phyloP scores from a whole-genome alignment of 2,888 invertebrate species.

The Ethmia dodecea region DNA sequence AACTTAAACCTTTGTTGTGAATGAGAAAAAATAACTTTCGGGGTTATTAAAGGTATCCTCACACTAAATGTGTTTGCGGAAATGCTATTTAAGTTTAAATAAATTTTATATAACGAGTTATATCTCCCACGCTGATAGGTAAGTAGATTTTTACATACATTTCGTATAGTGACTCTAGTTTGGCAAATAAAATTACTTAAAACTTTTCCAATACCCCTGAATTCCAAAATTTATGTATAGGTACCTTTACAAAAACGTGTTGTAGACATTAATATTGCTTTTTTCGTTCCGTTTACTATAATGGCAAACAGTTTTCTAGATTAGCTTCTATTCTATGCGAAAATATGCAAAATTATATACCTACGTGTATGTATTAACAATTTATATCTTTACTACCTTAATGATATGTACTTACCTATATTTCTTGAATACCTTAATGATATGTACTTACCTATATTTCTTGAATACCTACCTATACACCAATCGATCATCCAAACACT shows the following conservation, averaged over 20 bases:
- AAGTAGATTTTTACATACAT: too few relatives aligned
- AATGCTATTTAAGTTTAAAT: too few relatives aligned
- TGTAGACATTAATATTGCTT: slow-evolving; percentile 28
- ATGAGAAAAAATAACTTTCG: too few relatives aligned
- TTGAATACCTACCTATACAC: slow-evolving; percentile 5
- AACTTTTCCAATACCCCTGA: slow-evolving; percentile 37
- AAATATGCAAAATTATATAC: slow-evolving; percentile 13
- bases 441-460: slow-evolving; percentile 6
- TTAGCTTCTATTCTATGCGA: slow-evolving; percentile 24
- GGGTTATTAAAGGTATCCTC: too few relatives aligned
- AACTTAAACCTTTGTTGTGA: too few relatives aligned
- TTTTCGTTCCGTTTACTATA: slow-evolving; percentile 11
- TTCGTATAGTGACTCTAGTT: too few relatives aligned
- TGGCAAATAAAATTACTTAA: too few relatives aligned
- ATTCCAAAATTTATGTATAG: slow-evolving; percentile 21
- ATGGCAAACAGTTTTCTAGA: slow-evolving; percentile 17
- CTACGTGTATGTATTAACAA: slow-evolving; percentile 12
- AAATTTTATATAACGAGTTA: too few relatives aligned
- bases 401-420: slow-evolving; percentile 1
- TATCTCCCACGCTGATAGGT: too few relatives aligned
- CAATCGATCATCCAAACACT: slow-evolving; percentile 11
- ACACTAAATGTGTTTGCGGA: too few relatives aligned
- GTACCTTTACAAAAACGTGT: slow-evolving; percentile 27
- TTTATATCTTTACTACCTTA: background rate
- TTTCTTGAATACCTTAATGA: background rate